Evolutionary conservation across 2,113 vertebrate species (phyloP), one percentile per base, ranked within the genome.

Genomic region (Tragelaphus scriptus): DNA sequence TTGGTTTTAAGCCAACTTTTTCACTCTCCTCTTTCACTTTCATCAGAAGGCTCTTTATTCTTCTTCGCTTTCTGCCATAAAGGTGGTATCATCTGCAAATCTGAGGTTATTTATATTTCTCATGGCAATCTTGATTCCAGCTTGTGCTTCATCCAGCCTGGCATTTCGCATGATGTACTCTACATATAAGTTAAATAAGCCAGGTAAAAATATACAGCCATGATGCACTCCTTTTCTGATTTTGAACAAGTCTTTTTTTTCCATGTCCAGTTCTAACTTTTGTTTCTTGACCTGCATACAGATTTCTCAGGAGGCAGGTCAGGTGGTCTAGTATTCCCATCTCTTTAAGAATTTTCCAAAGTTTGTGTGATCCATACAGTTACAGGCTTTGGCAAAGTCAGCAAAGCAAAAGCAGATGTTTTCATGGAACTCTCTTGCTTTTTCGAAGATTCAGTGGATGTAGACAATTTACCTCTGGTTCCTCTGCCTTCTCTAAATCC

Each of bases 151-250:
- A 21, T 23, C n/a, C n/a, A 71, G 4, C 10, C 8, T 9, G 9
- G 5, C 17, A 21, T 71, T 71, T 71, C 0, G 0, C 9, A 36
- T 36, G n/a, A 71, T 71, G n/a, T 40, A 21, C n/a, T 36, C 68
- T 71, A 19, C n/a, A 71, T 23, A 71, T 12, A 71, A 71, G n/a
- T 71, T 71, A 71, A 71, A 21, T 71, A 36, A 10, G n/a, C 65
- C 36, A n/a, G 19, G 65, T 36, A 21, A 71, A 19, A 71, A 36
- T 71, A 71, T 36, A 23, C n/a, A 36, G 9, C 19, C 17, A 6
- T 36, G n/a, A 36, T 0, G 0, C 17, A 36, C 17, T 71, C n/a
- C 2, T 71, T 71, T 71, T 36, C 65, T 0, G 1, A 71, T 11
- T 36, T 40, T 19, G 10, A 36, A 36, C 17, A 19, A 71, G 68